A percentile compares a stretch with the other conserved stretches of the same genome.
phyloP scores from a whole-genome alignment of 2,113 vertebrate species.

The Grus americana region DNA sequence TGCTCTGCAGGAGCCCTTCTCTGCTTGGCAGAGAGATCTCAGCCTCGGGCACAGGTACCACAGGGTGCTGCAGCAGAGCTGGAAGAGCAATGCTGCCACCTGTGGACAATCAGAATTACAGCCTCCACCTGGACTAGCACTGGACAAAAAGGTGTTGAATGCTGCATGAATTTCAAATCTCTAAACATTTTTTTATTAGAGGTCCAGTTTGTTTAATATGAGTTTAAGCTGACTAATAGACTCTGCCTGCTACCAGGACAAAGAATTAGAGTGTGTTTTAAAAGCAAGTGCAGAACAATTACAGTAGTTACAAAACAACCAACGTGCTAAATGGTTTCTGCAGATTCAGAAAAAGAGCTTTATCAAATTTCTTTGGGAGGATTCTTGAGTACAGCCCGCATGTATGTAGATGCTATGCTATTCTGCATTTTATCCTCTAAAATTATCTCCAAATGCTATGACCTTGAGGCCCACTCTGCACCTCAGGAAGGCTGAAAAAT shows the following conservation, averaged over 20 bases:
- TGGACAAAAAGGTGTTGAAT: not conserved
- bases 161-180: not conserved
- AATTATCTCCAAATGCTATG: not conserved
- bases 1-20: fast-evolving
- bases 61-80: not conserved
- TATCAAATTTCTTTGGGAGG: not conserved
- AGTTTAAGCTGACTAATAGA: not conserved
- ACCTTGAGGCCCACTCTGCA: not conserved
- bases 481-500: not conserved
- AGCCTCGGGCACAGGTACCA: not conserved
- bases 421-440: not conserved
- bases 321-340: not conserved
- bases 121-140: not conserved
- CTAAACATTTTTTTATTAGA: not conserved
- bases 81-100: slow-evolving; percentile 1
- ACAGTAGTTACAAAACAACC: not conserved
- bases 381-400: not conserved
- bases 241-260: not conserved
- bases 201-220: not conserved
- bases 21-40: not conserved
- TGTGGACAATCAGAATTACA: not conserved
- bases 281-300: not conserved
- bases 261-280: not conserved
- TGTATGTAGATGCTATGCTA: too few relatives aligned
- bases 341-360: not conserved